A percentile compares a stretch with the other conserved stretches of the same genome.
Conservation (phyloP, 2,113 vertebrate species). For the Cheilinus undulatus region DNA sequence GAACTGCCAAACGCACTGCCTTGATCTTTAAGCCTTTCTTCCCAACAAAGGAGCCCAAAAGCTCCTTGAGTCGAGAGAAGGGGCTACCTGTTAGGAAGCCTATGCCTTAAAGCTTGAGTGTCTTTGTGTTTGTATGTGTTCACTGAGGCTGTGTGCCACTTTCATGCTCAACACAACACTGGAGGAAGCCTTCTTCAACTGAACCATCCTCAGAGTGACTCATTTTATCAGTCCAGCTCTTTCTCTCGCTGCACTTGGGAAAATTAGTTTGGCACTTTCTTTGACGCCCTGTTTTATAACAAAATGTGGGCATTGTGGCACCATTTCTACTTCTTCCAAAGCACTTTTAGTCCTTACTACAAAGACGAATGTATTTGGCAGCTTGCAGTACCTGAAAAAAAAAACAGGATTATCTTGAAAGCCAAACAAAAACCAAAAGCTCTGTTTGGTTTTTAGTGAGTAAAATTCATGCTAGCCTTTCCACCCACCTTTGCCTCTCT, state of each 20-base stretch:
- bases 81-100: conserved; percentile 20
- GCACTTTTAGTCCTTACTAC: background rate
- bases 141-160: background rate
- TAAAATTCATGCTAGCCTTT: too few relatives aligned
- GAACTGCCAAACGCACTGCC: conserved; percentile 42
- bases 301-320: background rate
- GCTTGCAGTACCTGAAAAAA: background rate
- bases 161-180: background rate
- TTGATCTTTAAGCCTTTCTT: conserved; percentile 67
- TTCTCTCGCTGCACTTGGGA: background rate
- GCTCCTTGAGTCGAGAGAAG: background rate
- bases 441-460: background rate
- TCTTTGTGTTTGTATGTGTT: conserved; percentile 40
- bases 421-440: background rate
- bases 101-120: conserved; percentile 18
- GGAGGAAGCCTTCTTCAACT: conserved; percentile 7
- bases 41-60: conserved; percentile 50
- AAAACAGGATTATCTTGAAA: background rate
- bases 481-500: too few relatives aligned
- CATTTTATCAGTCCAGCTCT: background rate
- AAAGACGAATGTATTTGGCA: background rate
- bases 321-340: background rate
- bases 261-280: conserved; percentile 3
- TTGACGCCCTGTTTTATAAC: conserved; percentile 4
- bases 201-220: conserved; percentile 1